phyloP scores from a whole-genome alignment of 2,113 vertebrate species.

The Eulacestoma nigropectus region DNA sequence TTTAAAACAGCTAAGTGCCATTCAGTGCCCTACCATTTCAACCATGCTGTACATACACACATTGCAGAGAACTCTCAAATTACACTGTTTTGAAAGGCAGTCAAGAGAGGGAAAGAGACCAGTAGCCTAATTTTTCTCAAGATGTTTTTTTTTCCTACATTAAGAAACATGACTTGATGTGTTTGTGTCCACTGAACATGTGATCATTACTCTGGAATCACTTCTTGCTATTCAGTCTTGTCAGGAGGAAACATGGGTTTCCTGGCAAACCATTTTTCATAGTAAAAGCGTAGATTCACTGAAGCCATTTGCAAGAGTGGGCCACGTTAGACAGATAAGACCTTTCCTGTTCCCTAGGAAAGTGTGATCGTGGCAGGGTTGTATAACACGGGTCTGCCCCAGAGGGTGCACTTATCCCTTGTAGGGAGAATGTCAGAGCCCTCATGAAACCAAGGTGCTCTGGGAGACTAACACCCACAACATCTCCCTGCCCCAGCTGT shows the following conservation, averaged over 20 bases:
- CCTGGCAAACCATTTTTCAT: background rate
- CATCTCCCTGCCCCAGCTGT: background rate
- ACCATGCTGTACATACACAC: rapidly evolving
- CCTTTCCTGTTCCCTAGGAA: background rate
- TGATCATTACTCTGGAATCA: background rate
- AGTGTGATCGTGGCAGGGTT: background rate
- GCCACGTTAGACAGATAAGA: rapidly evolving
- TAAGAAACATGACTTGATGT: background rate
- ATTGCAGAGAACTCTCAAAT: background rate
- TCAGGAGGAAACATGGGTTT: background rate
- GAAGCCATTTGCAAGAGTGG: background rate
- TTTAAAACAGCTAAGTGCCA: background rate
- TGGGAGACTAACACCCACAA: background rate
- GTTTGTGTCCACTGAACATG: background rate
- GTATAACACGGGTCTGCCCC: background rate
- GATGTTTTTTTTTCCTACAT: background rate
- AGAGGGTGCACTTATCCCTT: background rate
- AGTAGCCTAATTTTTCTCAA: background rate
- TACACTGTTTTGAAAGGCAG: background rate
- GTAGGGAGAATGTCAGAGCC: background rate
- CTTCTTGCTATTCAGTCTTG: background rate
- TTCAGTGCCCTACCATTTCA: background rate
- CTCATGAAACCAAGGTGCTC: background rate
- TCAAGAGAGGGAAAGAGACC: background rate
- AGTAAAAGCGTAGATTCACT: background rate